Base-by-base conservation (phyloP, 2,888 invertebrate genomes). In the Ethmia dodecea region DNA sequence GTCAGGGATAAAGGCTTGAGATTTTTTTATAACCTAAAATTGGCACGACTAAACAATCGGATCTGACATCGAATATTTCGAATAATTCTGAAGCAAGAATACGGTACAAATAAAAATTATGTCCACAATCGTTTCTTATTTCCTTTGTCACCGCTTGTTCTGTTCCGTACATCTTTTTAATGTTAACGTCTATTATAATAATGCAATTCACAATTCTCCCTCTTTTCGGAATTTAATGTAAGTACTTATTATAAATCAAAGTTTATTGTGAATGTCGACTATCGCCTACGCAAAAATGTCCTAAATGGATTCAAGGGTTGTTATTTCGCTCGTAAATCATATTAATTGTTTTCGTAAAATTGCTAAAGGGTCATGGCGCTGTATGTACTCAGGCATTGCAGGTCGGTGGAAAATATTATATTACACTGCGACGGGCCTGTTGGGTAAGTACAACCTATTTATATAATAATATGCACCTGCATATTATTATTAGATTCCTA, bases 241-340 rank as follows among this genome's bases (percentile, higher is more conserved):
- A n/a, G n/a, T n/a, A n/a, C n/a, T n/a, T n/a, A 52, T 53, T 59
- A 71, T 73, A 75, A 72, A 71, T 75, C 74, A 70, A 42, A 60
- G 65, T 65, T 68, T 72, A 74, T 75, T 70, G 62, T 59, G 48
- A 59, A 67, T 68, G 64, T 73, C 61, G 62, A 62, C 64, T 67
- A 75, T 72, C 67, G 68, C 73, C 53, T 60, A 65, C 60, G 66
- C 70, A 76, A 74, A 77, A 76, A 78, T 71, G 60, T 60, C 56
- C 60, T 63, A 66, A 80, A 77, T 68, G 62, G 72, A 64, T 66
- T 68, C 67, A 70, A 73, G 72, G 76, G 71, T 73, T 31, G 77
- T 81, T 79, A 75, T 78, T 73, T 74, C 68, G 55, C 49, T 61
- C 67, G 72, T 80, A 76, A 81, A 81, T 81, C 79, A 76, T 69